Evolutionary conservation across 2,113 vertebrate species (phyloP), one percentile per base, ranked within the genome.

Genomic region (Ctenodactylus gundi): DNA sequence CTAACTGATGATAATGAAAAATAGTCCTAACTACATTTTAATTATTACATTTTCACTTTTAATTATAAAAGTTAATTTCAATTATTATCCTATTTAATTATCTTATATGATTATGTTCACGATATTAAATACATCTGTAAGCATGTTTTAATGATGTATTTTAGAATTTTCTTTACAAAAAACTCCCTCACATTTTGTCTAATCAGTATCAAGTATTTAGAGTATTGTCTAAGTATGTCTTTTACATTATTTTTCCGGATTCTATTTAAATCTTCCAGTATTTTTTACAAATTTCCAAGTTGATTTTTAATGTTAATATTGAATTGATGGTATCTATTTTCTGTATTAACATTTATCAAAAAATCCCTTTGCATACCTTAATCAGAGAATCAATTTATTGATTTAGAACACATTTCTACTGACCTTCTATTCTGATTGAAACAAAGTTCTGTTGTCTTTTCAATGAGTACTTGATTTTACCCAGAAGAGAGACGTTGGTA

Each of bases 61-160:
- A 92, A 65, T 93, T 94, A 58, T 93, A 96, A 81, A 87, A n/a
- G n/a, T 77, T 2, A 55, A 85, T 92, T 29, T 88, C 23, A 88
- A 82, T 94, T 77, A 67, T 4, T 39, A 84, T 57, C 13, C 20
- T 18, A 80, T 78, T 93, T 89, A 89, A 55, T 80, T 93, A 87
- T 31, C 89, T 80, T 75, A 57, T 55, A 34, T 81, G 6, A 80
- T 93, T 75, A 70, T 27, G 17, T 80, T 62, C 5, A 55, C 29
- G 39, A 6, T 64, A 90, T 27, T 96, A 23, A 88, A 85, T 12
- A 64, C 0, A 57, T 41, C 41, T 39, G 53, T 73, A 92, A 93
- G 10, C 20, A 10, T 51, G 49, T 51, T 88, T 94, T 70, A 93
- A 85, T 80, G 14, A 64, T 41, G 4, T n/a, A 85, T 58, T 86